A percentile compares a stretch with the other conserved stretches of the same genome.
Evolutionary conservation across 2,888 invertebrate species (phyloP).

Genomic region (Dryobotodes eremita): DNA sequence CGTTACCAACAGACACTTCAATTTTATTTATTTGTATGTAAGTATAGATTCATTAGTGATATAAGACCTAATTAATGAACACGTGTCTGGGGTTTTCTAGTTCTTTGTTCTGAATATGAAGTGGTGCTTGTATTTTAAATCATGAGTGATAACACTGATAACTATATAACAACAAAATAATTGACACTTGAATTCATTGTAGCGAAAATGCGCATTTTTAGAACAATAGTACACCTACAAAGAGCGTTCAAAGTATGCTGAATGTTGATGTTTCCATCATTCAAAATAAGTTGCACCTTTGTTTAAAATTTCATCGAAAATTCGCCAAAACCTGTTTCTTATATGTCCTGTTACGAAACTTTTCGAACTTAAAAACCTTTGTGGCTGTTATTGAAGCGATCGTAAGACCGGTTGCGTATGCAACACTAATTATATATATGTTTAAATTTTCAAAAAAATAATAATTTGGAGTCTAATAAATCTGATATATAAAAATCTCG

Average conservation of each 20-base stretch:
- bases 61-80: not conserved
- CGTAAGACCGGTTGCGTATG: conserved; percentile 31
- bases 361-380: not conserved
- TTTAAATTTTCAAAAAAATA: not conserved
- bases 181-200: conserved; percentile 14
- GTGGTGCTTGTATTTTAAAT: conserved; percentile 6
- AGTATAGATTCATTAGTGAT: not conserved
- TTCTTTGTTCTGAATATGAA: conserved; percentile 26
- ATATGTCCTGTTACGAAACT: not conserved
- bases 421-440: not conserved
- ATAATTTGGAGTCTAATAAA: not conserved
- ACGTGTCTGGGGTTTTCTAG: not conserved
- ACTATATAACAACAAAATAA: not conserved
- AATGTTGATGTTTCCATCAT: not conserved
- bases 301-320: not conserved
- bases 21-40: too few relatives aligned
- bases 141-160: conserved; percentile 16
- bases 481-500: too few relatives aligned
- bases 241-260: not conserved
- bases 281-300: not conserved
- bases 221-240: not conserved
- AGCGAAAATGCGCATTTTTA: not conserved
- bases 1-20: too few relatives aligned
- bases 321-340: not conserved
- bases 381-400: not conserved